Base-by-base conservation (phyloP, 2,797 vertebrate genomes). In the Echiichthys vipera region DNA sequence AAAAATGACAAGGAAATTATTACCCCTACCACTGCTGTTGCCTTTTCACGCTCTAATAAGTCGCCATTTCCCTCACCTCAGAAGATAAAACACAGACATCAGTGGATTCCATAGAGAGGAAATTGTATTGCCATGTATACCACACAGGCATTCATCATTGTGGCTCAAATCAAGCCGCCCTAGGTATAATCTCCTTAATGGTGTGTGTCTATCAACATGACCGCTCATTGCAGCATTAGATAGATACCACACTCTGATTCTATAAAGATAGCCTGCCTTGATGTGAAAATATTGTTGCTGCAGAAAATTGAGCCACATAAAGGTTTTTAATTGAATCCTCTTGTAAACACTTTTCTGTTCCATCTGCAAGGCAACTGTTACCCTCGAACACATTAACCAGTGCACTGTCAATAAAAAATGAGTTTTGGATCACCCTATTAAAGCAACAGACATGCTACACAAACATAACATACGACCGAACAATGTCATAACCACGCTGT, bases 31-130 rank as follows among this genome's bases (percentile, higher is more conserved):
- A 62, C 72, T 46, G 72, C 82, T 76, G 80, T 90, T 89, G 84
- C 85, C 81, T 92, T 89, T 92, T 91, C 84, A 91, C 54, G 89
- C 90, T 94, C 90, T 87, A 90, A 89, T 90, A 92, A 91, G 65
- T 90, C 75, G 13, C 67, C 82, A 84, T 91, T 88, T 90, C 77
- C 84, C 67, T 84, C 83, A 79, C 74, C 85, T 78, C 82, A 37
- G 66, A 90, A 86, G 83, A 93, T 87, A 86, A 92, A 93, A 92
- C 84, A 83, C 79, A 86, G 84, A 89, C 84, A 90, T 89, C 84
- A 84, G 70, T 75, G 75, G 77, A 83, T 87, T 89, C 86, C 72
- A 90, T 81, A 55, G 50, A 67, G 74, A 73, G 72, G 78, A 84
- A 90, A 91, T 83, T 86, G 75, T 86, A 85, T 87, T 73, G 81